Base-by-base conservation (phyloP, 2,888 invertebrate species). In the Lithophane socia region DNA sequence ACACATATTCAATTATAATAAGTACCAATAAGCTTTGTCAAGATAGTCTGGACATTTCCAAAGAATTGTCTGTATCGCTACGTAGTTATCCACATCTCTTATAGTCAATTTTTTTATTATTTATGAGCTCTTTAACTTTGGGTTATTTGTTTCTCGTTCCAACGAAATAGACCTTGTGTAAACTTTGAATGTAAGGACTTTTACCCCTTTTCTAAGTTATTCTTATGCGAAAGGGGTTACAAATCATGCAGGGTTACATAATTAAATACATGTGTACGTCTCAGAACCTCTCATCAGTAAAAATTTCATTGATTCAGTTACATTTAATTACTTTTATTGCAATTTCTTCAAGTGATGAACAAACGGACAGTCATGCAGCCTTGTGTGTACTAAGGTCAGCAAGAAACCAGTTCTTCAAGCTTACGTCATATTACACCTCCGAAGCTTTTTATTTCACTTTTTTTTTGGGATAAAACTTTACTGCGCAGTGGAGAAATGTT, bases 381-480 rank as follows among this genome's bases (percentile, higher is more conserved):
- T 44, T 81, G 18, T 37, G 5, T 49, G 71, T 87, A 86, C 76
- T 85, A 82, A 88, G 87, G 88, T 85, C 87, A 74, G 52, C 42
- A n/a, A 64, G 67, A 80, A 86, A 88, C 87, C 52, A 82, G 87
- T 88, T 85, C 66, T 76, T 8, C 9, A 85, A 79, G 88, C 90
- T 93, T 93, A 92, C 93, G 92, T 93, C 93, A 93, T 92, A 89
- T 90, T 90, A 90, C 90, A 89, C 86, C 80, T 88, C 75, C 73
- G 47, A 64, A 64, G 73, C 86, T 89, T 91, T 90, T 87, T 82
- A 69, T 63, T 61, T 29, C 2, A 83, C 86, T 85, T 84, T 88
- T 87, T 89, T 89, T 86, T 87, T 68, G 58, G 74, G 68, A 79
- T 88, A 82, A 89, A 90, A 87, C 86, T 85, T 85, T 88, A 91